Conservation (phyloP, 2,113 vertebrate species). For the Albula goreensis region DNA sequence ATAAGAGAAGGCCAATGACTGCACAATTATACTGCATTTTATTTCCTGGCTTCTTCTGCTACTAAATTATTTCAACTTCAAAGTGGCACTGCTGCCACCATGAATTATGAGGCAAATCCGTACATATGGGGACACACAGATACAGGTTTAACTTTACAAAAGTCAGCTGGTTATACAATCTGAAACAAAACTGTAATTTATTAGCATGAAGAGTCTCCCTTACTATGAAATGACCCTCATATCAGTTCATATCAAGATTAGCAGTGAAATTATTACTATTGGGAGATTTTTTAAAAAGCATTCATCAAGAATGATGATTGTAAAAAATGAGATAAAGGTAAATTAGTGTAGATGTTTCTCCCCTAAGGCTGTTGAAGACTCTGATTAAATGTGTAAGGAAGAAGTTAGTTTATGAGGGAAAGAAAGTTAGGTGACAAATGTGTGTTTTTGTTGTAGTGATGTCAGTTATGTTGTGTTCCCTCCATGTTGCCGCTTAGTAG, state of each 20-base stretch:
- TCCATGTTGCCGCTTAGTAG: no score
- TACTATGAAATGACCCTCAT: not conserved
- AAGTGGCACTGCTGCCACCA: not conserved
- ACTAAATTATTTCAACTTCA: conserved; percentile 6
- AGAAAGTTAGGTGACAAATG: no score
- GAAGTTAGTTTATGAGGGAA: no score
- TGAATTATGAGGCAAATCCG: not conserved
- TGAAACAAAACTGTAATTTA: not conserved
- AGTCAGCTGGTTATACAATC: not conserved
- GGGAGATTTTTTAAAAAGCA: not conserved
- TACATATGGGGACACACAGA: not conserved
- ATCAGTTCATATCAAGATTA: not conserved
- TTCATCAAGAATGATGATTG: not conserved
- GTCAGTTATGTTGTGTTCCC: no score
- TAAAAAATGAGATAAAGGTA: not conserved
- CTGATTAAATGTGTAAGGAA: no score
- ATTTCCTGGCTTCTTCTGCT: not conserved
- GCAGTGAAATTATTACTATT: no score
- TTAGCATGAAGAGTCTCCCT: not conserved
- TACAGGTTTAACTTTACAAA: not conserved
- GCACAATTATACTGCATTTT: not conserved
- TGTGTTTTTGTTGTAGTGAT: no score
- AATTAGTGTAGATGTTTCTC: not conserved
- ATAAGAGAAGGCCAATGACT: not conserved
- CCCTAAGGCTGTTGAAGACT: not conserved